Conservation (phyloP, 2,113 vertebrate species). For the Nothocercus julius region DNA sequence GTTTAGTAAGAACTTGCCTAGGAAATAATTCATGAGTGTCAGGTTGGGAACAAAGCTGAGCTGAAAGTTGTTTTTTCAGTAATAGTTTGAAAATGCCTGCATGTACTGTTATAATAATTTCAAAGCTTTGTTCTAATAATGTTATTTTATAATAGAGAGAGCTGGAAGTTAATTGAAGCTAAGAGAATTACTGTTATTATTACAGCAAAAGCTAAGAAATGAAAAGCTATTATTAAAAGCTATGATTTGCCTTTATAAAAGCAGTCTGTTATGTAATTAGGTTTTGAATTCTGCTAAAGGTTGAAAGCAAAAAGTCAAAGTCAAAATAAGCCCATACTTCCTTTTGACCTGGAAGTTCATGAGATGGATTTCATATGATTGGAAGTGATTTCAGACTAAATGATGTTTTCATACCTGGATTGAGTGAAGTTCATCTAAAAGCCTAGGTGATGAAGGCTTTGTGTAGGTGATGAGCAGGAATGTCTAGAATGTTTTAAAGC, state of each 20-base stretch:
- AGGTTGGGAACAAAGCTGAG: not conserved
- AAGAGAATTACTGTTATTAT: not conserved
- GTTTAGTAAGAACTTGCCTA: not conserved
- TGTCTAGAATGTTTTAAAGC: not conserved
- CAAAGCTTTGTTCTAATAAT: constrained; percentile 4
- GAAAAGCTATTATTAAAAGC: not conserved
- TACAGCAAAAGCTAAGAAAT: not conserved
- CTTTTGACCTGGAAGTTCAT: not conserved
- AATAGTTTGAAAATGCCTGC: not conserved
- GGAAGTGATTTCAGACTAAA: not conserved
- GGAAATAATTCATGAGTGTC: not conserved
- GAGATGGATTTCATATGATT: not conserved
- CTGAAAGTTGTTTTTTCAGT: not conserved
- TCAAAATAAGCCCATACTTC: not conserved
- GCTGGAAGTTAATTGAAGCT: not conserved
- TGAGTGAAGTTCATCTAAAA: not conserved
- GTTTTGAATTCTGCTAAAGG: not conserved
- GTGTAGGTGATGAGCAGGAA: no score
- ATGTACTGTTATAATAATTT: not conserved
- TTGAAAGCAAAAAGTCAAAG: not conserved
- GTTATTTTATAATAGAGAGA: not conserved
- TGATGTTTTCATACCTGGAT: not conserved
- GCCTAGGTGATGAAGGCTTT: no score
- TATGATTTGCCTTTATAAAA: not conserved
- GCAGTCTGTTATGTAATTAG: not conserved